Base-by-base conservation (phyloP, 1,140 invertebrate genomes). In the Micrasema minimum region DNA sequence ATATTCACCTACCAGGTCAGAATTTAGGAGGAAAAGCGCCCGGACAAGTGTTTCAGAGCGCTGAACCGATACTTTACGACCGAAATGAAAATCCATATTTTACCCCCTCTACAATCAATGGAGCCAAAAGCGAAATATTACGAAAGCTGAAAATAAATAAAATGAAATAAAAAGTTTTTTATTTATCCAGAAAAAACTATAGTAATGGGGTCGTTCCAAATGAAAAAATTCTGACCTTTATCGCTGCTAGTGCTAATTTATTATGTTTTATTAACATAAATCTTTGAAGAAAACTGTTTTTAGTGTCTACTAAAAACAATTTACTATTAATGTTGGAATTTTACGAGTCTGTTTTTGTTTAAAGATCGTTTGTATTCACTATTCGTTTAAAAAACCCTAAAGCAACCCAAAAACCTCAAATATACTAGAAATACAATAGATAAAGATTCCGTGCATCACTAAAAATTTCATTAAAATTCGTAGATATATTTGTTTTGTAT, bases 11-110 rank as follows among this genome's bases (percentile, higher is more conserved):
- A 31, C 26, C 26, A 7, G 26, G 26, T 31, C 26, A 31, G 26
- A n/a, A 31, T 31, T 31, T 31, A 31, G 26, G 7, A 7, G 7
- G 7, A 2, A 7, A 31, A 31, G 23, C 16, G 23, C 51, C n/a
- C 51, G 26, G 18, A 41, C 10, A 14, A 14, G 12, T 12, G 23
- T 23, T 22, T 59, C 37, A 14, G 18, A 38, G 55, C 55, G 38
- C 35, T 20, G 55, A 59, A 59, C 55, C 55, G 55, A 41, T 55
- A 59, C 37, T 59, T 59, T 59, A 59, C 55, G 55, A 59, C 35
- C 9, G 10, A 43, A 41, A 22, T 41, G 38, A 59, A 59, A 59
- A 59, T 59, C 55, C 55, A 59, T 59, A 57, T 59, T 59, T 59
- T 18, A 31, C 35, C 35, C 35, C 38, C n/a, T n/a, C n/a, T n/a